Base-by-base conservation (phyloP, 2,797 vertebrate genomes). In the Eremophila alpestris region DNA sequence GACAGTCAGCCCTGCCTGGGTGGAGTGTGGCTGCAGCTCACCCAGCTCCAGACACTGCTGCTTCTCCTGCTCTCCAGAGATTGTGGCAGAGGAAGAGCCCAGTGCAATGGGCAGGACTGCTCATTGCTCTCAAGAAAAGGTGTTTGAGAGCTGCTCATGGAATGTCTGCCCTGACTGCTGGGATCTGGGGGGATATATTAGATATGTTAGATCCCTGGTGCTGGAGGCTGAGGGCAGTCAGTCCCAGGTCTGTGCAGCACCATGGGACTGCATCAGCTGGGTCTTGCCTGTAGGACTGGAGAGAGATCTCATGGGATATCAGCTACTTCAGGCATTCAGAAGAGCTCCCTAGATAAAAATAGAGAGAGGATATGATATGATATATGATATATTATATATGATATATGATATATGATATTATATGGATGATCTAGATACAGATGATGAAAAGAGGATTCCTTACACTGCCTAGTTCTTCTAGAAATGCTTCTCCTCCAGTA, bases 71-170 rank as follows among this genome's bases (percentile, higher is more conserved):
- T 79, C 17, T 29, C 20, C 68, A 74, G 64, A 17, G 59, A 9
- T 1, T 4, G 15, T 21, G 62, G 38, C 56, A 60, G n/a, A 45
- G 41, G 27, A 74, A 52, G 71, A 64, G 19, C 54, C 60, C 0
- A 0, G 38, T 34, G 4, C 1, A 1, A 7, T 1, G 6, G 24
- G 19, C 52, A 56, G 32, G 58, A 54, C 58, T 64, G 52, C 13
- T 64, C 21, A 2, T 16, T 1, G 2, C 40, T 38, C n/a, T 76
- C 38, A 36, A n/a, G 38, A 0, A 10, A 89, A 63, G 32, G 6
- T 8, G 48, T 20, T 13, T 40, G 29, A 30, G 40, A 9, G 15
- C 23, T 76, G 45, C 52, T 58, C 1, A 0, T 34, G 63, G 38
- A 40, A 70, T 26, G 4, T 17, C 36, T 27, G 36, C 13, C 27